A percentile compares a stretch with the other conserved stretches of the same genome.
phyloP scores from a whole-genome alignment of 2,888 invertebrate species.

The Saturnia pavonia region DNA sequence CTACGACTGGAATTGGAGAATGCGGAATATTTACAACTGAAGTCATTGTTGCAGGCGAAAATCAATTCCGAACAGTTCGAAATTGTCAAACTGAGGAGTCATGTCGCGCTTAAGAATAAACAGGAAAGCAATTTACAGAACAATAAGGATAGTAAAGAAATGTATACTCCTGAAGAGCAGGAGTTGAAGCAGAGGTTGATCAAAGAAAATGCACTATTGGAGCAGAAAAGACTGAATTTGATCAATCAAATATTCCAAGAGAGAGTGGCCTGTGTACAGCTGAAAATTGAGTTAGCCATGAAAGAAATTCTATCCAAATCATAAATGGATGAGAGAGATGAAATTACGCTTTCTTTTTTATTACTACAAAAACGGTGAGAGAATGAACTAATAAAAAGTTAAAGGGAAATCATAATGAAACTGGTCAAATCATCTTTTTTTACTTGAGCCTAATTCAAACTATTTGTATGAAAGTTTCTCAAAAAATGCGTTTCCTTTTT shows the following conservation, averaged over 20 bases:
- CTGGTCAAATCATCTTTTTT: no score
- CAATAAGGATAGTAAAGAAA: constrained; percentile 63
- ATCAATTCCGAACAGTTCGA: constrained; percentile 88
- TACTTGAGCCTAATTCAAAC: no score
- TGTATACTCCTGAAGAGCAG: constrained; percentile 62
- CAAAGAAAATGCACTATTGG: constrained; percentile 85
- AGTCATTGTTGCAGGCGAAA: constrained; percentile 85
- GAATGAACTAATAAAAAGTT: no score
- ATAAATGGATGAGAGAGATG: constrained; percentile 35
- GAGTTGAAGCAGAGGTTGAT: constrained; percentile 69
- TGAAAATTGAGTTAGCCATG: constrained; percentile 86
- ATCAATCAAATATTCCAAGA: constrained; percentile 88
- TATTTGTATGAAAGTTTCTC: no score
- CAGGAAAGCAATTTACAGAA: constrained; percentile 56
- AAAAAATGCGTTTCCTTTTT: no score
- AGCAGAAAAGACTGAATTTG: constrained; percentile 85
- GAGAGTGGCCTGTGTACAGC: constrained; percentile 85
- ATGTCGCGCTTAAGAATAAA: constrained; percentile 76
- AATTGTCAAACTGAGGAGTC: constrained; percentile 84
- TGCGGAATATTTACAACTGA: constrained; percentile 85
- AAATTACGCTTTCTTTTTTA: background rate
- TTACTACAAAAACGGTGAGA: no score
- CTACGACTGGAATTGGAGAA: constrained; percentile 85
- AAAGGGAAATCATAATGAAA: no score
- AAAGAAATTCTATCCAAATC: constrained; percentile 78